Evolutionary conservation across 2,888 invertebrate genomes (phyloP).

Genomic region (Meandrusa payeni): DNA sequence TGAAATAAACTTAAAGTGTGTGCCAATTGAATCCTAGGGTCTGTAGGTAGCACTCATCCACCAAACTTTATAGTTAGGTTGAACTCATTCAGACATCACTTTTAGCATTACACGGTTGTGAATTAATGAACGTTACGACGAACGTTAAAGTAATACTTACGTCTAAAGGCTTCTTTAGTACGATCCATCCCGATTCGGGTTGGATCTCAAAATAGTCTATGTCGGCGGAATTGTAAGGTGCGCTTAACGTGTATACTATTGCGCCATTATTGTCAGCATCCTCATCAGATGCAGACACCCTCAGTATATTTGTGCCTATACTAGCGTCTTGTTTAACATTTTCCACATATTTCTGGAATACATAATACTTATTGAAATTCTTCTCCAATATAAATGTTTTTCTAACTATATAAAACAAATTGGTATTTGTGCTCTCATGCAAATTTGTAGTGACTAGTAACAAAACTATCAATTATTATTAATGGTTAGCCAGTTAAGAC

Average conservation of each 20-base stretch:
- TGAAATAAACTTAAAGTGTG: slow-evolving; percentile 70
- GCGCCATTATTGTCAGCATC: slow-evolving; percentile 98
- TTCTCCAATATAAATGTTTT: too few species aligned
- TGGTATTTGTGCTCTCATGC: slow-evolving; percentile 43
- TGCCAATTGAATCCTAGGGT: slow-evolving; percentile 81
- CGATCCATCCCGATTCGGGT: slow-evolving; percentile 98
- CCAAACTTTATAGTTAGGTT: slow-evolving; percentile 75
- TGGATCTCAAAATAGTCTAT: slow-evolving; percentile 98
- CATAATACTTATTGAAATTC: slow-evolving; percentile 44
- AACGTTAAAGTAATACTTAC: slow-evolving; percentile 85
- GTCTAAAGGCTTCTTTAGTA: slow-evolving; percentile 96
- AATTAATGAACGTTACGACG: slow-evolving; percentile 30
- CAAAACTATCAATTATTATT: slow-evolving; percentile 31
- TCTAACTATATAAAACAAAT: neutral
- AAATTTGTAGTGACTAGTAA: slow-evolving; percentile 31
- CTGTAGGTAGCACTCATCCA: slow-evolving; percentile 81
- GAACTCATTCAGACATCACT: slow-evolving; percentile 72
- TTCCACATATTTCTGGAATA: slow-evolving; percentile 95
- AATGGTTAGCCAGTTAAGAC: too few species aligned
- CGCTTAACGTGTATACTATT: slow-evolving; percentile 94
- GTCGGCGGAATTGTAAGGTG: slow-evolving; percentile 93
- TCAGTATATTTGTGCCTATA: slow-evolving; percentile 95
- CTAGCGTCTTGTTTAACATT: slow-evolving; percentile 98
- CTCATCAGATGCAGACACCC: slow-evolving; percentile 97
- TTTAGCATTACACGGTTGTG: slow-evolving; percentile 54